These are phyloP conservation scores for Rhabdomys dilectus DNA, from an alignment of 2,113 vertebrate species.

Conservation along the genomic window DNA sequence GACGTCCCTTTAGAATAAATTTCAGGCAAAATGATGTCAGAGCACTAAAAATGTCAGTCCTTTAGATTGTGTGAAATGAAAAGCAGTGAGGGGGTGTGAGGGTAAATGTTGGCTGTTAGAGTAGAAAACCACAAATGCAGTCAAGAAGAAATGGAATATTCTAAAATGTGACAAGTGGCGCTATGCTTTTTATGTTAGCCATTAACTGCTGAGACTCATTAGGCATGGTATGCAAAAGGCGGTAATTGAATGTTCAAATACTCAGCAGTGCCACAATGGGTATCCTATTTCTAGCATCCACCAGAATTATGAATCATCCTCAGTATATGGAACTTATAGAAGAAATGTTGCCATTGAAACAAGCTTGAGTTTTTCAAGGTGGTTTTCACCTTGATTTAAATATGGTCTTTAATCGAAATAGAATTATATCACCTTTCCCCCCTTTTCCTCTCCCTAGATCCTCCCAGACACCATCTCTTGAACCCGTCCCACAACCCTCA, in stretches of 20 bases:
- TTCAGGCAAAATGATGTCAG: slow-evolving; percentile 47
- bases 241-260: slow-evolving; percentile 77
- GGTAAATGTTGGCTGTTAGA: slow-evolving; percentile 61
- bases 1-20: neutral
- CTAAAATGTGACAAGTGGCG: slow-evolving; percentile 73
- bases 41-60: slow-evolving; percentile 69
- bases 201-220: slow-evolving; percentile 78
- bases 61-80: slow-evolving; percentile 49
- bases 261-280: slow-evolving; percentile 65
- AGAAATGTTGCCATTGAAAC: slow-evolving; percentile 76
- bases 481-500: neutral
- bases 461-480: no score
- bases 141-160: slow-evolving; percentile 76
- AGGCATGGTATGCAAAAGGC: slow-evolving; percentile 76
- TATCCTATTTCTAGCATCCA: slow-evolving; percentile 81
- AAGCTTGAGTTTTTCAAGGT: slow-evolving; percentile 65
- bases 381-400: slow-evolving; percentile 64
- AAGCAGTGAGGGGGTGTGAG: slow-evolving; percentile 43
- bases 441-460: neutral
- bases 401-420: neutral
- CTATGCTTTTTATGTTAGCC: slow-evolving; percentile 77
- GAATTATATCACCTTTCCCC: no score
- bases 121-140: slow-evolving; percentile 65
- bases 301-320: slow-evolving; percentile 75
- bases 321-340: slow-evolving; percentile 60